Conservation (phyloP, 1,140 invertebrate species). For the Sminthurides bifidus region DNA sequence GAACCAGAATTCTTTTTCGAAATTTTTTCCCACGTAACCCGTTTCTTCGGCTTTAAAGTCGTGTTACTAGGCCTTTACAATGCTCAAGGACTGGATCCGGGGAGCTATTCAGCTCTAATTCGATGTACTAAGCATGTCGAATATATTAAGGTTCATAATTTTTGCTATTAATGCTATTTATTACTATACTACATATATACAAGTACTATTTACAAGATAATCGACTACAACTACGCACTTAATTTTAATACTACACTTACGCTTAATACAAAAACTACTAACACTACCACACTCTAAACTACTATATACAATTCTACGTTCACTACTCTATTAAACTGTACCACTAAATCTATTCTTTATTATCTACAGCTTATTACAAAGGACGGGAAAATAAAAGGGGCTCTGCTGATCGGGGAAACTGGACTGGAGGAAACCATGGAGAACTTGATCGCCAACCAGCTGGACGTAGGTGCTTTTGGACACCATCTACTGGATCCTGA, state of each 20-base stretch:
- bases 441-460: conserved; percentile 90
- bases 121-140: conserved; percentile 70
- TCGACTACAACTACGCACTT: no score
- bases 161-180: no score
- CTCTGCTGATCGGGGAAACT: conserved; percentile 90
- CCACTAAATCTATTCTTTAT: no score
- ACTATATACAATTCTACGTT: no score
- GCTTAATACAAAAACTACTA: no score
- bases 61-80: conserved; percentile 87
- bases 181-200: no score
- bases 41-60: conserved; percentile 89
- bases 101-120: conserved; percentile 72
- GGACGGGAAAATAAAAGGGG: conserved; percentile 77
- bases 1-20: conserved; percentile 70
- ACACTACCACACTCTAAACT: no score
- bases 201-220: no score
- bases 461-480: conserved; percentile 76
- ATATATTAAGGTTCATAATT: conserved; percentile 87
- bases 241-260: no score
- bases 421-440: conserved; percentile 97
- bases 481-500: conserved; percentile 88
- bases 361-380: conserved; percentile 67
- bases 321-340: no score
- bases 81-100: conserved; percentile 68
- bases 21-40: conserved; percentile 92